A percentile compares a stretch with the other conserved stretches of the same genome.
These are phyloP conservation scores for Strigamia crassipes DNA, from an alignment of 2,888 invertebrate species.

Conservation along the genomic window DNA sequence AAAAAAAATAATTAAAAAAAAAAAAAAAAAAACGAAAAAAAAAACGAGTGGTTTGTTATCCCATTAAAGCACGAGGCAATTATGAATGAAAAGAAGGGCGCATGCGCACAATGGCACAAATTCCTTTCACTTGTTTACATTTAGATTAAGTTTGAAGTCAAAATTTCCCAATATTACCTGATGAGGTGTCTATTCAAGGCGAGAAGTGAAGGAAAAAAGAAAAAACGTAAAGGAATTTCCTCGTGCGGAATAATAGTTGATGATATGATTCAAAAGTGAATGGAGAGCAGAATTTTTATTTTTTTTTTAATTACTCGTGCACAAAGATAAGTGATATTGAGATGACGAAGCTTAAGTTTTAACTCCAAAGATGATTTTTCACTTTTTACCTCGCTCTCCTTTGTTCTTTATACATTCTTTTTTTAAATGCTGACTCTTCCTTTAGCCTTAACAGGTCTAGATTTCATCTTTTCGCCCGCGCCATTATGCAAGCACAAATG, in stretches of 20 bases:
- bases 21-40: not conserved
- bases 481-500: conserved; percentile 10
- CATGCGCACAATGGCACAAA: conserved; percentile 4
- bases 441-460: conserved; percentile 3
- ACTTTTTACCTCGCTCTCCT: not conserved
- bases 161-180: conserved; percentile 10
- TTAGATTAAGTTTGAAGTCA: conserved; percentile 10
- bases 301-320: not conserved
- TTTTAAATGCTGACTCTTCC: not conserved
- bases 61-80: conserved; percentile 10
- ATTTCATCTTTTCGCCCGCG: conserved; percentile 10
- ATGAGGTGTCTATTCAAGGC: not conserved
- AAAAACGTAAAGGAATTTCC: not conserved
- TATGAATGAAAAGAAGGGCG: not conserved
- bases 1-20: not conserved
- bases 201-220: not conserved
- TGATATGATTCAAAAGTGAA: not conserved
- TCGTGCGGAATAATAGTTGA: not conserved
- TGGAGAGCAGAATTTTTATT: not conserved
- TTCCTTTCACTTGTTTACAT: conserved; percentile 10
- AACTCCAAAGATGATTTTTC: conserved; percentile 10
- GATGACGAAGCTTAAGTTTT: conserved; percentile 10
- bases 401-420: not conserved
- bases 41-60: not conserved
- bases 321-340: not conserved